Conservation (phyloP, 2,888 invertebrate genomes). For the Drosophila quinaria region DNA sequence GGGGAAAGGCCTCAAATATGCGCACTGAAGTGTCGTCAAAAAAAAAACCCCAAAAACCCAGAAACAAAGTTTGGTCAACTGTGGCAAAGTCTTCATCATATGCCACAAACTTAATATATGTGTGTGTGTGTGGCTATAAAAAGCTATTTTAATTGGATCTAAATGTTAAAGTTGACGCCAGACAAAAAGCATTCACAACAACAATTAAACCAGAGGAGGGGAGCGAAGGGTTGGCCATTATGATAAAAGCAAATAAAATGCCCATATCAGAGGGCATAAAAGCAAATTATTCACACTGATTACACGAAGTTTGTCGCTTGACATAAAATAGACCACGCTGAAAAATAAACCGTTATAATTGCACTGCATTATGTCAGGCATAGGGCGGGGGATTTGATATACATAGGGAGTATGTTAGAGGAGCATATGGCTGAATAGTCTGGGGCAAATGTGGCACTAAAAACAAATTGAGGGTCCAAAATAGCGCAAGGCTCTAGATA, state of each 20-base stretch:
- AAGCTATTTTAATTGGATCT: conserved; percentile 77
- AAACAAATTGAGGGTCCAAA: conserved; percentile 78
- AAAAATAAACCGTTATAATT: conserved; percentile 79
- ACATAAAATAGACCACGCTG: conserved; percentile 72
- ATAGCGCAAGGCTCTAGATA: conserved; percentile 75
- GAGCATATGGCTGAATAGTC: conserved; percentile 47
- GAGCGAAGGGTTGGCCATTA: conserved; percentile 43
- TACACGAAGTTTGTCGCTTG: conserved; percentile 67
- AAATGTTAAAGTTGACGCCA: conserved; percentile 66
- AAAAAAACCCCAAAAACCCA: background rate
- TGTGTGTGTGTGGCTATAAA: conserved; percentile 46
- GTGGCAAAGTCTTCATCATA: conserved; percentile 20
- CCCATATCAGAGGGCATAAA: conserved; percentile 66
- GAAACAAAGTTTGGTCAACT: conserved; percentile 21
- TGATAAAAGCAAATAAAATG: conserved; percentile 59
- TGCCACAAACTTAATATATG: background rate
- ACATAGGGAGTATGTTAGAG: background rate
- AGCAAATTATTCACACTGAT: conserved; percentile 80
- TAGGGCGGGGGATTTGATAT: conserved; percentile 1
- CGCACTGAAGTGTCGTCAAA: conserved; percentile 10
- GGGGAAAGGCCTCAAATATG: conserved; percentile 20
- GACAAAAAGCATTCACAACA: conserved; percentile 56
- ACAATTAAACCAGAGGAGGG: conserved; percentile 56
- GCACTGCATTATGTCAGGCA: conserved; percentile 54
- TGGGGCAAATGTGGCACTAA: conserved; percentile 65